phyloP scores from a whole-genome alignment of 2,888 invertebrate species.

The Platycheirus rosarum region DNA sequence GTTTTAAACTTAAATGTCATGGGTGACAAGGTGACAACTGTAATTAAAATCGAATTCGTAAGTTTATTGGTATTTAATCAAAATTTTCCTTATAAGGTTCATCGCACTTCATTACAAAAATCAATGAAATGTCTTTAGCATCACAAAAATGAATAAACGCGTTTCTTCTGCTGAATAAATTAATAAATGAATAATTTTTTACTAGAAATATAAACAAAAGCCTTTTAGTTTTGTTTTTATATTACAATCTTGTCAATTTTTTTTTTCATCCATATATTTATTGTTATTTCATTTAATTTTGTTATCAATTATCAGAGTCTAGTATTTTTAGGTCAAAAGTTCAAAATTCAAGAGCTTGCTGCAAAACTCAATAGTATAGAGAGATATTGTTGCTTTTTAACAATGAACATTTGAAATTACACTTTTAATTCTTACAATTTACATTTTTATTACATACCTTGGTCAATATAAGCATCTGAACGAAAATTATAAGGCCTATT shows the following conservation, averaged over 20 bases:
- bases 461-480: not conserved
- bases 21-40: not conserved
- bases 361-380: not conserved
- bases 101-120: constrained; percentile 3
- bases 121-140: not conserved
- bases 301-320: constrained; percentile 41
- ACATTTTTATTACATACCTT: not conserved
- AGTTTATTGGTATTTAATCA: constrained; percentile 5
- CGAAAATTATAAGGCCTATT: no score
- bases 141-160: no score
- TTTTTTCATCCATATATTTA: constrained; percentile 6
- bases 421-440: no score
- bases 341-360: constrained; percentile 28
- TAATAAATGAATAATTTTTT: not conserved
- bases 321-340: constrained; percentile 60
- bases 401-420: not conserved
- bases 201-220: not conserved
- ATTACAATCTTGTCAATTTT: not conserved
- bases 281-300: constrained; percentile 30
- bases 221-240: not conserved
- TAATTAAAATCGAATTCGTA: constrained; percentile 14
- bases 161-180: no score
- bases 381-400: not conserved
- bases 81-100: constrained; percentile 15
- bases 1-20: no score